Percentiles rank a stretch among this genome's conserved stretches.
Evolutionary conservation across 2,113 vertebrate species (phyloP).

Genomic region (Promerops cafer): DNA sequence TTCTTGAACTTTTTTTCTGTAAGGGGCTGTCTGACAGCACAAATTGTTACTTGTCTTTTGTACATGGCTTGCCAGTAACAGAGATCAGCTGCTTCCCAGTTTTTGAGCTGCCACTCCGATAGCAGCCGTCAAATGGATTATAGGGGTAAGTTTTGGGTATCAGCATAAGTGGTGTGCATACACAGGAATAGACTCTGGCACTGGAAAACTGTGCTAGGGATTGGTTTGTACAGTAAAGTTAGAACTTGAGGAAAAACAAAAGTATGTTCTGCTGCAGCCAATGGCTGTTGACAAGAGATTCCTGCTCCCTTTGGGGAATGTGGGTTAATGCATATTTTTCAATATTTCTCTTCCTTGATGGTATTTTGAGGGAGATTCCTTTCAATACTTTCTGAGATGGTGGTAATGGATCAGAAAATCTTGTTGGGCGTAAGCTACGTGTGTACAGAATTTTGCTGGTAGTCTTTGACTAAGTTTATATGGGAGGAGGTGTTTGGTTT

Average conservation of each 20-base stretch:
- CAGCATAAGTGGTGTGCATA: background rate
- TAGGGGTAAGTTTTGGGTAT: background rate
- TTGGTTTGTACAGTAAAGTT: background rate
- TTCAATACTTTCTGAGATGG: background rate
- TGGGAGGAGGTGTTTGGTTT: background rate
- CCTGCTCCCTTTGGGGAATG: background rate
- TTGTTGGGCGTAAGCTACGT: background rate
- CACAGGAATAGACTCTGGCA: background rate
- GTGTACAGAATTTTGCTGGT: background rate
- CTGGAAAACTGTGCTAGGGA: background rate
- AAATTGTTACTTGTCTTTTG: background rate
- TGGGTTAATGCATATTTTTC: background rate
- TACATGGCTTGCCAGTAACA: accelerated
- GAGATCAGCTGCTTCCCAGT: background rate
- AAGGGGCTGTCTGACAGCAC: background rate
- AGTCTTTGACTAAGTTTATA: background rate
- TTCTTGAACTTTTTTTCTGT: background rate
- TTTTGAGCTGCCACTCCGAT: background rate
- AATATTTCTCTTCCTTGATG: background rate
- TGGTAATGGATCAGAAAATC: background rate
- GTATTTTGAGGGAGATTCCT: background rate
- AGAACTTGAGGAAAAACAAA: background rate
- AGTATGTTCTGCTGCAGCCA: background rate
- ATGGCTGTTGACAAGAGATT: background rate
- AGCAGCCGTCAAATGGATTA: background rate